Conservation (phyloP, 2,888 invertebrate genomes). For the Tinea semifulvella region DNA sequence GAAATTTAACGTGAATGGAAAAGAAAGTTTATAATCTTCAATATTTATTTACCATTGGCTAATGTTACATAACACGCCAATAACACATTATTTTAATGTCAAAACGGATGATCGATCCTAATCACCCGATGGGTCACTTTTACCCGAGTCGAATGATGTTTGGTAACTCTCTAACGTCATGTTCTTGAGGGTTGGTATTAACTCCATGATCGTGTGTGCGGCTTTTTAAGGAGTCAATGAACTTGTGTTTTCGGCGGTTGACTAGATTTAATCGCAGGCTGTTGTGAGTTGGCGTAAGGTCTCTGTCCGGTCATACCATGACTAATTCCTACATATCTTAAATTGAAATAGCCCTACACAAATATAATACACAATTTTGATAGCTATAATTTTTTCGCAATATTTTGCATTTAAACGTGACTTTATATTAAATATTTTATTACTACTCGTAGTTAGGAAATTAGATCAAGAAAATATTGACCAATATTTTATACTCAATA, state of each 20-base stretch:
- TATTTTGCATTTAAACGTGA: too few species aligned
- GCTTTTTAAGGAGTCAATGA: not conserved
- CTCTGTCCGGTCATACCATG: not conserved
- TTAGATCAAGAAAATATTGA: too few species aligned
- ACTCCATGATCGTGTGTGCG: constrained; percentile 1
- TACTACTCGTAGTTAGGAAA: too few species aligned
- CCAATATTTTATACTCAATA: not conserved
- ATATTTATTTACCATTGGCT: not conserved
- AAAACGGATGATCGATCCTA: constrained; percentile 13
- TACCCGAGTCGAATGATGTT: constrained; percentile 13
- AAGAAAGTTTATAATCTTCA: constrained; percentile 2
- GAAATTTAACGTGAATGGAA: not conserved
- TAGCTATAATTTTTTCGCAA: too few species aligned
- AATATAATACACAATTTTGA: too few species aligned
- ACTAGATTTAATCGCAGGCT: constrained; percentile 4
- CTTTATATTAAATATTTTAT: too few species aligned
- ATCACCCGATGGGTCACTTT: constrained; percentile 12
- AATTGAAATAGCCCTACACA: not conserved
- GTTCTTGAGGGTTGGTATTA: constrained; percentile 5
- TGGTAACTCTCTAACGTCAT: constrained; percentile 16
- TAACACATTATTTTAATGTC: constrained; percentile 13
- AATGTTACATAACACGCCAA: constrained; percentile 4
- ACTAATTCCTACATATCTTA: not conserved
- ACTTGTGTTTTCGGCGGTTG: constrained; percentile 12
- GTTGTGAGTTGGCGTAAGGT: constrained; percentile 2